Percentiles rank a stretch among this genome's conserved stretches.
Conservation (phyloP, 2,888 invertebrate genomes). For the Cosmia pyralina region DNA sequence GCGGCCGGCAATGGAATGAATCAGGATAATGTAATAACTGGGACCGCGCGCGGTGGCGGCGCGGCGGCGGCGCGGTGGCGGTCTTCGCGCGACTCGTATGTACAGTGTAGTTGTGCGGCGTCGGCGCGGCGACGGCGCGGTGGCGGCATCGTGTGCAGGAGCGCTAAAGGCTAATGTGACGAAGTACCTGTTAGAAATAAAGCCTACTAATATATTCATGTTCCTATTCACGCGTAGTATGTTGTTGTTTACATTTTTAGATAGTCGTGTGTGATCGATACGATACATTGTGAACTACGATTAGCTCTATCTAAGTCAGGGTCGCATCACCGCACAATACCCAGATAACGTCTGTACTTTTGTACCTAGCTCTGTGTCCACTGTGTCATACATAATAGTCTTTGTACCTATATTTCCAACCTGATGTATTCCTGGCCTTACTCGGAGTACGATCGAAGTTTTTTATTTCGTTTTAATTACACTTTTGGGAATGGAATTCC, state of each 20-base stretch:
- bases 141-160: too few relatives aligned
- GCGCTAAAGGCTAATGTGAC: too few relatives aligned
- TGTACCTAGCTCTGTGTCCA: constrained; percentile 48
- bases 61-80: too few relatives aligned
- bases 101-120: too few relatives aligned
- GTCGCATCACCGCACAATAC: constrained; percentile 65
- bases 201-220: constrained; percentile 14
- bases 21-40: too few relatives aligned
- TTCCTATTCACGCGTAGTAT: neutral
- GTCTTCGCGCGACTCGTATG: too few relatives aligned
- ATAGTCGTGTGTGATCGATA: constrained; percentile 54
- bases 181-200: constrained; percentile 6
- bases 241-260: constrained; percentile 42
- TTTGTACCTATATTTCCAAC: constrained; percentile 6
- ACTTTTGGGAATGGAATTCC: constrained; percentile 43
- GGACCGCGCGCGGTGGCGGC: too few relatives aligned
- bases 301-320: constrained; percentile 71
- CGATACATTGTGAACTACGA: constrained; percentile 44
- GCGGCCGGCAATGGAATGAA: too few relatives aligned
- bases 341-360: constrained; percentile 64
- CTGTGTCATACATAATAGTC: constrained; percentile 18
- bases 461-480: constrained; percentile 33
- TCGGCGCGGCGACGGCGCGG: too few relatives aligned
- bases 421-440: constrained; percentile 28
- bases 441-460: constrained; percentile 7